Percentiles rank a stretch among this genome's conserved stretches.
These are phyloP conservation scores for Poeciliopsis turneri DNA, from an alignment of 2,797 vertebrate genomes.

Conservation along the genomic window DNA sequence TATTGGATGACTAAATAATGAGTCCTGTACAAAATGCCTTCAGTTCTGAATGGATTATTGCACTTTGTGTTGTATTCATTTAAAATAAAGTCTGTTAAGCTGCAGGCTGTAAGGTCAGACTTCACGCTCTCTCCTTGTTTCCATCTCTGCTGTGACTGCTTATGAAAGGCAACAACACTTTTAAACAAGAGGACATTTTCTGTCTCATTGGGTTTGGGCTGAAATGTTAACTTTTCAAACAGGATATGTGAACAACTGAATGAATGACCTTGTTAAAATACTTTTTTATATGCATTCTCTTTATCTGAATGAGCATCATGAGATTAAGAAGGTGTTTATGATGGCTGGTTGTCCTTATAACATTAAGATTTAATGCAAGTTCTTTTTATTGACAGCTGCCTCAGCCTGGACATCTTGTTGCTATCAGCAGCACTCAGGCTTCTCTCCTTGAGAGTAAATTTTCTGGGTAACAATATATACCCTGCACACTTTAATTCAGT, in stretches of 20 bases:
- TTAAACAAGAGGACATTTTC: not conserved
- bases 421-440: not conserved
- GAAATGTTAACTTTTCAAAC: conserved; percentile 4
- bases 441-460: not conserved
- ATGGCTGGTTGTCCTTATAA: not conserved
- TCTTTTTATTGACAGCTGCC: conserved; percentile 13
- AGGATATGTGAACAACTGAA: not conserved
- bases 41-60: not conserved
- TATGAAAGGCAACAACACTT: not conserved
- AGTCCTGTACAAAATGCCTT: not conserved
- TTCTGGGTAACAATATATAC: conserved; percentile 4
- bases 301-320: not conserved
- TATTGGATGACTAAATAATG: not conserved
- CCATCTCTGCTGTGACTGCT: too few relatives aligned
- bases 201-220: not conserved
- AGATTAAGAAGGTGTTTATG: not conserved
- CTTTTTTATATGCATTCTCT: not conserved
- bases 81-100: not conserved
- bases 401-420: not conserved
- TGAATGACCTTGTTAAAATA: not conserved
- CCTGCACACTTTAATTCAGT: conserved; percentile 6
- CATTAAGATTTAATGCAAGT: not conserved
- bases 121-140: not conserved
- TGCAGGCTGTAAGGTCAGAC: not conserved
- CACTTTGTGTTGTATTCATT: not conserved